phyloP scores from a whole-genome alignment of 2,888 invertebrate genomes.

The Stramonita haemastoma region DNA sequence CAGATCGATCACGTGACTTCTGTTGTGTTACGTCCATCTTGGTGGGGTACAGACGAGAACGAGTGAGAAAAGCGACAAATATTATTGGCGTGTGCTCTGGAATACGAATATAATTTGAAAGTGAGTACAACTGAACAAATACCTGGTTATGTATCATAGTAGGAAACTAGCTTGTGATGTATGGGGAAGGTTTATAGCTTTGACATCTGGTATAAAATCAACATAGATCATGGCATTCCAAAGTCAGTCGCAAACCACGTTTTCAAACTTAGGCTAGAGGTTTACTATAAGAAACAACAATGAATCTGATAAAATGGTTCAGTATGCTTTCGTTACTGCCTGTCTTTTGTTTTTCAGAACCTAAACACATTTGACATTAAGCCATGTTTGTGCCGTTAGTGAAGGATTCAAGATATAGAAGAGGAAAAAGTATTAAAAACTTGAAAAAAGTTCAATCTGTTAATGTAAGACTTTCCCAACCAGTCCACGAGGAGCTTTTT shows the following conservation, averaged over 20 bases:
- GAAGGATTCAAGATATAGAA: too few species aligned
- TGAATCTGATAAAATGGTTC: too few species aligned
- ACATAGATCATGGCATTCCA: slow-evolving; percentile 5
- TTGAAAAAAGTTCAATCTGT: too few species aligned
- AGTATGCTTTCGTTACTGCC: too few species aligned
- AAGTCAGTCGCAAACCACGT: slow-evolving; percentile 2
- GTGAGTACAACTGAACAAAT: not conserved
- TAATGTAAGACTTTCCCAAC: too few species aligned
- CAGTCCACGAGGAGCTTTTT: too few species aligned
- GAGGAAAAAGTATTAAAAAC: too few species aligned
- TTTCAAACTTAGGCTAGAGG: not conserved
- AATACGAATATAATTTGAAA: not conserved
- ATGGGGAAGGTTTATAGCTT: not conserved
- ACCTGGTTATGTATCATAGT: not conserved
- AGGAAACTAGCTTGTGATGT: not conserved
- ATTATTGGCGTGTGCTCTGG: not conserved
- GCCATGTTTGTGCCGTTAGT: too few species aligned
- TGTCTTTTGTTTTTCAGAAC: too few species aligned
- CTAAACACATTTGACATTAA: too few species aligned
- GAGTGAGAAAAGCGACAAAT: slow-evolving; percentile 47
- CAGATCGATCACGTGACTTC: slow-evolving; percentile 69
- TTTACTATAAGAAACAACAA: too few species aligned
- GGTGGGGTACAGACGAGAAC: slow-evolving; percentile 70
- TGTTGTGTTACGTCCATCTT: slow-evolving; percentile 72
- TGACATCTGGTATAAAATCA: not conserved